Percentiles rank a stretch among this genome's conserved stretches.
Conservation (phyloP, 2,113 vertebrate genomes). For the Condylura cristata region DNA sequence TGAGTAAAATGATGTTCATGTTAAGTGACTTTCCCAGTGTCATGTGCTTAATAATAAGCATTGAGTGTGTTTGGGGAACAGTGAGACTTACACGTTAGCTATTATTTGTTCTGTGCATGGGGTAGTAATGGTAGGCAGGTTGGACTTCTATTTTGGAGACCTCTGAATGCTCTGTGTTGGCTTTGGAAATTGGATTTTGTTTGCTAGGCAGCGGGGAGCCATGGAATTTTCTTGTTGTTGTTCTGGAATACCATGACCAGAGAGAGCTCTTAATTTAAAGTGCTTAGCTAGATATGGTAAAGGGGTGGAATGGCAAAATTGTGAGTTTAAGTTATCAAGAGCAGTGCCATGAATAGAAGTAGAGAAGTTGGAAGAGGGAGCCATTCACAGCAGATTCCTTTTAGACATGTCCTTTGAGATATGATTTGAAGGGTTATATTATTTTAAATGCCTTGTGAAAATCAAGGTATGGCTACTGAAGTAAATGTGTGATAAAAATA, state of each 20-base stretch:
- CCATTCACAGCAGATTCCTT: not conserved
- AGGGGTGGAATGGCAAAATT: not conserved
- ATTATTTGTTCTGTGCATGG: not conserved
- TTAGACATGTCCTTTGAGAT: not conserved
- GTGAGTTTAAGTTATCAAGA: not conserved
- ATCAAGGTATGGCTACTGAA: not conserved
- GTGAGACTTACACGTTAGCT: not conserved
- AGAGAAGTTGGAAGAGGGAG: not conserved
- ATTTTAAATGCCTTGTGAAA: slow-evolving; percentile 1
- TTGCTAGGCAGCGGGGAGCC: not conserved
- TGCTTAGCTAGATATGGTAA: not conserved
- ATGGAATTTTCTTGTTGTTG: not conserved
- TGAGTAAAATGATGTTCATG: slow-evolving; percentile 47
- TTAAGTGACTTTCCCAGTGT: slow-evolving; percentile 5
- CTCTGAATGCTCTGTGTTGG: not conserved
- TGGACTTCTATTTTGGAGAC: not conserved
- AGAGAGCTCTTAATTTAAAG: slow-evolving; percentile 43
- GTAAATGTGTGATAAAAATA: not conserved
- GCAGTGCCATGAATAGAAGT: not conserved
- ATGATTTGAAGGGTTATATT: not conserved
- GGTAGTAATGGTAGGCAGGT: not conserved
- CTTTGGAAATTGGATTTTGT: not conserved
- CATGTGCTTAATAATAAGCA: not conserved
- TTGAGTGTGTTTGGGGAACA: not conserved
- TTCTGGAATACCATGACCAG: not conserved